Percentiles rank a stretch among this genome's conserved stretches.
These are phyloP conservation scores for Torymus tubicola DNA, from an alignment of 2,888 invertebrate genomes.

Conservation along the genomic window DNA sequence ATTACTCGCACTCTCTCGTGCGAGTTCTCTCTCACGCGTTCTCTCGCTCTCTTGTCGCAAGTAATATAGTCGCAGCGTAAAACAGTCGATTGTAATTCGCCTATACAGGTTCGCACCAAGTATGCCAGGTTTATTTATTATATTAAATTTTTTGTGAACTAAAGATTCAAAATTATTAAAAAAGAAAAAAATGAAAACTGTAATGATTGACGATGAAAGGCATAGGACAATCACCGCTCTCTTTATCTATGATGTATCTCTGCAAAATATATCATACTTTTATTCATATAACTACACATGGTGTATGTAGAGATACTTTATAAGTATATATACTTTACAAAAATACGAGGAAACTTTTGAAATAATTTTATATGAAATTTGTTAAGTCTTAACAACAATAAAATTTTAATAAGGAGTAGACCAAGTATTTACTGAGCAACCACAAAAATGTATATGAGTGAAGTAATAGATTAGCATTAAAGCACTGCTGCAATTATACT, in stretches of 20 bases:
- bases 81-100: constrained; percentile 40
- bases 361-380: too few relatives aligned
- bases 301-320: too few relatives aligned
- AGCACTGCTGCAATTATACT: constrained; percentile 7
- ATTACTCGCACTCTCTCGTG: constrained; percentile 16
- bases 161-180: not conserved
- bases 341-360: too few relatives aligned
- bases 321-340: too few relatives aligned
- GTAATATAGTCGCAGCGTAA: constrained; percentile 22
- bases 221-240: too few relatives aligned
- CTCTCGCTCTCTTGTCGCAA: constrained; percentile 4
- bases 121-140: constrained; percentile 25
- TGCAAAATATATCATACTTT: too few relatives aligned
- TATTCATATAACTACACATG: too few relatives aligned
- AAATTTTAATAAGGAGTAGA: too few relatives aligned
- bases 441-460: not conserved
- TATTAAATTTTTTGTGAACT: not conserved
- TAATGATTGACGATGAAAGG: too few relatives aligned
- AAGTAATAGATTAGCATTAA: constrained; percentile 8
- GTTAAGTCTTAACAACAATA: too few relatives aligned
- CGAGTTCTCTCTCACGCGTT: constrained; percentile 15
- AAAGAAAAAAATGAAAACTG: constrained; percentile 4
- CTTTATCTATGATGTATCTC: too few relatives aligned
- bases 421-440: too few relatives aligned
- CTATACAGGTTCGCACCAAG: constrained; percentile 41